These are phyloP conservation scores for Cynocephalus volans DNA, from an alignment of 2,113 vertebrate species.

Conservation along the genomic window DNA sequence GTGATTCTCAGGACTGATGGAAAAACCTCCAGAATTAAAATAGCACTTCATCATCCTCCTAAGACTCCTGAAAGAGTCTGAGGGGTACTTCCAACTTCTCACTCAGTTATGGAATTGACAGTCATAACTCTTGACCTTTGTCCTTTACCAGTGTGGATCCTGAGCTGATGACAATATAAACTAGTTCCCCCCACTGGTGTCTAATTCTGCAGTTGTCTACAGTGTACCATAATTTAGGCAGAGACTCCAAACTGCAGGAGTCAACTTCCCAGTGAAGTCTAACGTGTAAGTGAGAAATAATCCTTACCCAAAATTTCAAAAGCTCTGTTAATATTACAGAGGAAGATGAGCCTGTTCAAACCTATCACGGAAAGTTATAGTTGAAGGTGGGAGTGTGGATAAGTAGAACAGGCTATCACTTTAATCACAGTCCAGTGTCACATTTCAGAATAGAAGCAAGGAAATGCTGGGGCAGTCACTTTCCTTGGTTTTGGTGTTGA, in stretches of 20 bases:
- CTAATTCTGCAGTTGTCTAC: not conserved
- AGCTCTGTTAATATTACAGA: not conserved
- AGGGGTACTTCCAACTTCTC: not conserved
- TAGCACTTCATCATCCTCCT: not conserved
- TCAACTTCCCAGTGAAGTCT: not conserved
- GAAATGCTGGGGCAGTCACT: not conserved
- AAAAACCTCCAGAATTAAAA: conserved; percentile 34
- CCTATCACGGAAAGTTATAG: not conserved
- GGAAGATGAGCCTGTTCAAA: not conserved
- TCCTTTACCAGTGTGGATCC: not conserved
- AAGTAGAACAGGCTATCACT: not conserved
- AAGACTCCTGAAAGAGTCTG: not conserved
- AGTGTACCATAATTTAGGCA: not conserved
- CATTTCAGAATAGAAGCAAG: not conserved
- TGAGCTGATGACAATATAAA: not conserved
- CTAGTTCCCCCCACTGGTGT: not conserved
- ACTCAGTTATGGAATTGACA: conserved; percentile 15
- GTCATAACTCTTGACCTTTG: not conserved
- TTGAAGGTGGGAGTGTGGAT: not conserved
- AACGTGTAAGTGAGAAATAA: conserved; percentile 39
- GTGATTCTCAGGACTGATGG: not conserved
- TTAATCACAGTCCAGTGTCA: not conserved
- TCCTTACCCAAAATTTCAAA: not conserved
- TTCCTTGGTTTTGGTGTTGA: not conserved
- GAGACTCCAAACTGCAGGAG: not conserved